Percentiles rank a stretch among this genome's conserved stretches.
Conservation (phyloP, 2,797 vertebrate genomes). For the Chaetophractus vellerosus region DNA sequence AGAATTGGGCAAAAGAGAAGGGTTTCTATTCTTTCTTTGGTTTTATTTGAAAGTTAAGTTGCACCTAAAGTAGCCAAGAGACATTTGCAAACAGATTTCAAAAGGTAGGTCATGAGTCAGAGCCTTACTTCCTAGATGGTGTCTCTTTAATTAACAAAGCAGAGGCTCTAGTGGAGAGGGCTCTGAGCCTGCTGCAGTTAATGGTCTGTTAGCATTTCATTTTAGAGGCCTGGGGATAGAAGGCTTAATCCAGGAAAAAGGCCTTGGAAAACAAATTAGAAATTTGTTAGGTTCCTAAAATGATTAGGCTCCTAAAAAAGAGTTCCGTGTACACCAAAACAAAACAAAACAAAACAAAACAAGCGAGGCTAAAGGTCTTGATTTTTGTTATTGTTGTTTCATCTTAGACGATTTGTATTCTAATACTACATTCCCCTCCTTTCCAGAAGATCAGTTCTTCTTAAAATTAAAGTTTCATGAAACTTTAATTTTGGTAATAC, state of each 20-base stretch:
- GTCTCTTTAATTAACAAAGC: constrained; percentile 82
- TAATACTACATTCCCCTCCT: neutral
- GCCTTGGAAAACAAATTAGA: constrained; percentile 8
- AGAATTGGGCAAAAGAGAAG: constrained; percentile 4
- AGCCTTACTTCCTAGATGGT: constrained; percentile 73
- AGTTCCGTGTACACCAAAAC: constrained; percentile 49
- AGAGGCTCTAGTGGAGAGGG: constrained; percentile 69
- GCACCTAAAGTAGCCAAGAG: constrained; percentile 65
- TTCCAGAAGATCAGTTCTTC: neutral
- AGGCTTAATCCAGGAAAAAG: constrained; percentile 74
- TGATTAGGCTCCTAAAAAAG: constrained; percentile 73
- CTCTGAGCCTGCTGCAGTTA: constrained; percentile 74
- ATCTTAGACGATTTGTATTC: neutral
- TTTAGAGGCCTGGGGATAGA: constrained; percentile 79
- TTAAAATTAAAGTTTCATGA: constrained; percentile 62
- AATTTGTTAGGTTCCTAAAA: neutral
- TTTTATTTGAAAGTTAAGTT: constrained; percentile 78
- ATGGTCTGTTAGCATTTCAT: constrained; percentile 85
- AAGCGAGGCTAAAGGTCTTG: constrained; percentile 57
- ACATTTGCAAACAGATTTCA: constrained; percentile 74
- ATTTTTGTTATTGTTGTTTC: constrained; percentile 62
- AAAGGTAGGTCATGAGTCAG: constrained; percentile 78
- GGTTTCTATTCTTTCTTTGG: constrained; percentile 42
- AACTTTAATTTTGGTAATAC: neutral
- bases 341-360: neutral